Conservation (phyloP, 2,797 vertebrate species). For the Toxotes lorentzi region DNA sequence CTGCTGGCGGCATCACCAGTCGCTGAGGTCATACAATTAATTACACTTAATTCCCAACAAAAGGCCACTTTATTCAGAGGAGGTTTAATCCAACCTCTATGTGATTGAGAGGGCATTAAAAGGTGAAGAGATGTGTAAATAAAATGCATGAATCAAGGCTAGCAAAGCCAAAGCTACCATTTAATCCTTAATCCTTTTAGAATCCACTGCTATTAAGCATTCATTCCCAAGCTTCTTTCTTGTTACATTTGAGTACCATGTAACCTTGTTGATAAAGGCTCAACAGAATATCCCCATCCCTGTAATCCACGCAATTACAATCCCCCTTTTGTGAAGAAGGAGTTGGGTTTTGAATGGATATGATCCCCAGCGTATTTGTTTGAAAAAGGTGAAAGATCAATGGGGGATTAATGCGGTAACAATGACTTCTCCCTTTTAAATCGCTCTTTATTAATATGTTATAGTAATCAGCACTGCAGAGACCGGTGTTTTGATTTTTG, state of each 20-base stretch:
- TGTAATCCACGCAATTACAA: constrained; percentile 83
- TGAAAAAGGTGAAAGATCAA: constrained; percentile 82
- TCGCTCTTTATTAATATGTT: constrained; percentile 78
- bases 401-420: constrained; percentile 77
- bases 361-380: constrained; percentile 66
- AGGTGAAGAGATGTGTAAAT: constrained; percentile 64
- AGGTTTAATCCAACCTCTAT: constrained; percentile 47
- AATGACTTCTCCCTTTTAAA: constrained; percentile 74
- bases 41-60: constrained; percentile 58
- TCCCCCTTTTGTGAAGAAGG: constrained; percentile 75
- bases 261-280: constrained; percentile 81
- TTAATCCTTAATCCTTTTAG: constrained; percentile 68
- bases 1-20: constrained; percentile 24
- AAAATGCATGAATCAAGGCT: constrained; percentile 43
- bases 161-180: constrained; percentile 32
- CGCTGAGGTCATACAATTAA: constrained; percentile 44
- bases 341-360: constrained; percentile 70
- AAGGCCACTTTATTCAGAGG: constrained; percentile 59
- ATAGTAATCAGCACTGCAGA: constrained; percentile 73
- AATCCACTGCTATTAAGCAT: constrained; percentile 66
- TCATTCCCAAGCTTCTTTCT: constrained; percentile 61
- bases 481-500: constrained; percentile 66
- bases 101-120: constrained; percentile 51
- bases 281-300: constrained; percentile 76
- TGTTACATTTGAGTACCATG: constrained; percentile 70